These are phyloP conservation scores for Pelvicachromis taeniatus DNA, from an alignment of 2,113 vertebrate species.

Conservation along the genomic window DNA sequence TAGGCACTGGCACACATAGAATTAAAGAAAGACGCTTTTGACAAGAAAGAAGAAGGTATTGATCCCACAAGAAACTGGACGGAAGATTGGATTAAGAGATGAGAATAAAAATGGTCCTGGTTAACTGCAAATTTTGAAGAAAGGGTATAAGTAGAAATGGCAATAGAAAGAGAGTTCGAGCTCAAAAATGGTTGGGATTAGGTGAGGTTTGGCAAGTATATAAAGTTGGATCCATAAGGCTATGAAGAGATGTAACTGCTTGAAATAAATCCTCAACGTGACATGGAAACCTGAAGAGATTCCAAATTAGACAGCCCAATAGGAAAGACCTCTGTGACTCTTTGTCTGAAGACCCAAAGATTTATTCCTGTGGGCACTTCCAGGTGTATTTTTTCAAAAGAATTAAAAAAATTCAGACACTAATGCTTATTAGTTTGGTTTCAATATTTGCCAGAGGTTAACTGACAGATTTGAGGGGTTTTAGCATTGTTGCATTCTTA, in stretches of 20 bases:
- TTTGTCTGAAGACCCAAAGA: not conserved
- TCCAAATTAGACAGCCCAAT: not conserved
- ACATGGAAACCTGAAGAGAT: not conserved
- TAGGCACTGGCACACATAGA: not conserved
- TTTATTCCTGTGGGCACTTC: not conserved
- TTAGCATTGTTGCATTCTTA: not conserved
- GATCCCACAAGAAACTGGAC: not conserved
- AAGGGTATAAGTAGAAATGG: not conserved
- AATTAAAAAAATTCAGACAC: not conserved
- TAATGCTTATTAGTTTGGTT: not conserved
- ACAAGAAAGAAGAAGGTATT: not conserved
- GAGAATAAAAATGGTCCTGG: not conserved
- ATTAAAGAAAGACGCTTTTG: not conserved
- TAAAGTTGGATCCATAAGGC: not conserved
- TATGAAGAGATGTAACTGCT: not conserved
- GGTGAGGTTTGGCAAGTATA: not conserved
- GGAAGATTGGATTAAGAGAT: not conserved
- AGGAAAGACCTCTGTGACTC: not conserved
- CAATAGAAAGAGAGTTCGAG: not conserved
- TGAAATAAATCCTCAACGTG: not conserved
- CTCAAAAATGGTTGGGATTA: not conserved
- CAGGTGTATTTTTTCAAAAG: not conserved
- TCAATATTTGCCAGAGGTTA: not conserved
- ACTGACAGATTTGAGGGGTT: not conserved
- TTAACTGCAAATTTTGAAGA: not conserved